Evolutionary conservation across 2,797 vertebrate species (phyloP), one percentile per base, ranked within the genome.

Genomic region (Anabacerthia variegaticeps): DNA sequence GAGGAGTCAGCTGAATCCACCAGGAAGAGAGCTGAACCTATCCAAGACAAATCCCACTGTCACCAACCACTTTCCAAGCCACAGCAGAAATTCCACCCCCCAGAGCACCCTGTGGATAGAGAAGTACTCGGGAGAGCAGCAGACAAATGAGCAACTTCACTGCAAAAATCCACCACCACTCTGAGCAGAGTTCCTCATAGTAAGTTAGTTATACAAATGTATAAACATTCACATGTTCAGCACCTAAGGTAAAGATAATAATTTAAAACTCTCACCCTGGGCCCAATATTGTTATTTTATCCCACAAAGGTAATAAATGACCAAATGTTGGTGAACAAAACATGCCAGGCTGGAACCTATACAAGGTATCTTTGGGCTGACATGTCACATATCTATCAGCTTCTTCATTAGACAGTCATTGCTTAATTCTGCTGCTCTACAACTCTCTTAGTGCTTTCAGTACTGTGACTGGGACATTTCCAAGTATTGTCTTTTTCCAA

Each of bases 1-100:
- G 28, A 80, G 41, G 21, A 81, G 24, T 32, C 54, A 74, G 65
- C 32, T 30, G 41, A 59, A 43, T 7, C 21, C 55, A 34, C 32
- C 37, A 49, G 59, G 41, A 68, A 24, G 28, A 83, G 49, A 41
- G 14, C 23, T 1, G 1, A 54, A 32, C 23, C 52, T 49, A 34
- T 41, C 34, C 1, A 2, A 84, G 28, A 23, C 1, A 4, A 52
- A 91, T 44, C 4, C 30, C 20, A 1, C 17, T 0, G 0, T 34
- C 36, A 23, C 36, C n/a, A 14, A 18, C 13, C 2, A 2, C 19
- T 0, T 32, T 44, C 3, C 5, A 32, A 62, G 39, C 22, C 77
- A 19, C 21, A 20, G 41, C 63, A 65, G 71, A 49, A 82, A 58
- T n/a, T 56, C 18, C 54, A 4, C 2, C n/a, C 22, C 27, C 13